A percentile compares a stretch with the other conserved stretches of the same genome.
These are phyloP conservation scores for Lindbergichthys nudifrons DNA, from an alignment of 2,797 vertebrate genomes.

Conservation along the genomic window DNA sequence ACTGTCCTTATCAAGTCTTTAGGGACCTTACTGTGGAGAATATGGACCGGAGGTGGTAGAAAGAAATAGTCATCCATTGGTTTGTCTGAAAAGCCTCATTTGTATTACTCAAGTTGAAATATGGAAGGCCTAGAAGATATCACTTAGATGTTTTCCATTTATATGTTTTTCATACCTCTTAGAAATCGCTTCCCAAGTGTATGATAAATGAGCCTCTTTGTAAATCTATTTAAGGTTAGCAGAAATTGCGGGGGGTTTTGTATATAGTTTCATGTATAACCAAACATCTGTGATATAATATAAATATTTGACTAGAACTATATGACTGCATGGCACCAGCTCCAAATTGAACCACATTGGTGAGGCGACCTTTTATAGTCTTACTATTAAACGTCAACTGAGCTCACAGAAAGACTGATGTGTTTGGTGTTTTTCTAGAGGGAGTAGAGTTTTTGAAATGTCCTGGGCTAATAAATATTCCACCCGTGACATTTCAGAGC, in stretches of 20 bases:
- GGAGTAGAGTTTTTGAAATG: conserved; percentile 47
- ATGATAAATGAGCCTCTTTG: not conserved
- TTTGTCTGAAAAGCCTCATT: not conserved
- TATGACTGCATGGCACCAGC: not conserved
- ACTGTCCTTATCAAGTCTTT: too few relatives aligned
- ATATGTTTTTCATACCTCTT: not conserved
- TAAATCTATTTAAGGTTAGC: conserved; percentile 3
- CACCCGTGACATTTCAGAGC: conserved; percentile 64
- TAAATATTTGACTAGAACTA: conserved; percentile 3
- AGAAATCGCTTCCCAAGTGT: not conserved
- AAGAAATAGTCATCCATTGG: not conserved
- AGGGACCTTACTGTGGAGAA: too few relatives aligned
- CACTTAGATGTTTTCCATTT: not conserved
- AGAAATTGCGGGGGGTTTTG: not conserved
- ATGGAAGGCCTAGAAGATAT: not conserved
- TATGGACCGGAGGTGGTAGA: not conserved
- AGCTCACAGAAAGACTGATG: conserved; percentile 50
- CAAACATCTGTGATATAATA: not conserved
- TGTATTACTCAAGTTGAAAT: not conserved
- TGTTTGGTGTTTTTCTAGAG: conserved; percentile 17
- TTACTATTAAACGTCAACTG: conserved; percentile 42
- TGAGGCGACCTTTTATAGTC: conserved; percentile 42
- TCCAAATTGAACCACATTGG: not conserved
- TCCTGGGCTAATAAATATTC: conserved; percentile 51
- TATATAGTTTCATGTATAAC: not conserved